These are phyloP conservation scores for Batillaria attramentaria DNA, from an alignment of 1,140 invertebrate species.

Conservation along the genomic window DNA sequence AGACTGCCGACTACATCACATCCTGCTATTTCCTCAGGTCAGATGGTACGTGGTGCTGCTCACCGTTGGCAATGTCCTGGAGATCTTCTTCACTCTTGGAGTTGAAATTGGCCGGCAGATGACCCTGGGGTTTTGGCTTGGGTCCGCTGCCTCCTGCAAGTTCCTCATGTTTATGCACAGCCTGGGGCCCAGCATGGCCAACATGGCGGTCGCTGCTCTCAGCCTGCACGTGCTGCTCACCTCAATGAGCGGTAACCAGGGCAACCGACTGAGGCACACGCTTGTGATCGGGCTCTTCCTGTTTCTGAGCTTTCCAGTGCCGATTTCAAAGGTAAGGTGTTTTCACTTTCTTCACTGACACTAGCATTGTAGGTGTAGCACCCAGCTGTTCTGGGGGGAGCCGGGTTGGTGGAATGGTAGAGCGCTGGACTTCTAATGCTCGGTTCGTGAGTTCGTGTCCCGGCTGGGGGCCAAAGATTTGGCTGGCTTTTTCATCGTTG, in stretches of 20 bases:
- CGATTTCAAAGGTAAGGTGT: not conserved
- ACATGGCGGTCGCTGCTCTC: not conserved
- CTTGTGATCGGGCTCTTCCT: not conserved
- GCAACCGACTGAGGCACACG: not conserved
- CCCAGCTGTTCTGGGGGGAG: not conserved
- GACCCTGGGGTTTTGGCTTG: not conserved
- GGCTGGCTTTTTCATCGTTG: too few species aligned
- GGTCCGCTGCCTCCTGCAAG: not conserved
- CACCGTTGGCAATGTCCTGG: not conserved
- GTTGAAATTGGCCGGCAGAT: not conserved
- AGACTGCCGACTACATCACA: too few species aligned
- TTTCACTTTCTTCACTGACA: not conserved
- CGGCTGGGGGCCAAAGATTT: too few species aligned
- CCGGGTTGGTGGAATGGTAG: too few species aligned
- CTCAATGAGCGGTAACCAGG: not conserved
- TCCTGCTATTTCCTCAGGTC: not conserved
- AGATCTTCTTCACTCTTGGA: not conserved
- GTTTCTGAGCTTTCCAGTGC: not conserved
- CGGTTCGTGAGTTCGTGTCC: too few species aligned
- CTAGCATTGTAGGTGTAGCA: not conserved
- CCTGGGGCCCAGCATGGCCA: not conserved
- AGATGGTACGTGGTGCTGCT: not conserved
- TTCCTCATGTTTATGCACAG: not conserved
- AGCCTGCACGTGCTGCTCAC: not conserved
- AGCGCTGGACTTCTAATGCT: too few species aligned